Conservation (phyloP, 1,140 invertebrate species). For the Anthonomus grandis region DNA sequence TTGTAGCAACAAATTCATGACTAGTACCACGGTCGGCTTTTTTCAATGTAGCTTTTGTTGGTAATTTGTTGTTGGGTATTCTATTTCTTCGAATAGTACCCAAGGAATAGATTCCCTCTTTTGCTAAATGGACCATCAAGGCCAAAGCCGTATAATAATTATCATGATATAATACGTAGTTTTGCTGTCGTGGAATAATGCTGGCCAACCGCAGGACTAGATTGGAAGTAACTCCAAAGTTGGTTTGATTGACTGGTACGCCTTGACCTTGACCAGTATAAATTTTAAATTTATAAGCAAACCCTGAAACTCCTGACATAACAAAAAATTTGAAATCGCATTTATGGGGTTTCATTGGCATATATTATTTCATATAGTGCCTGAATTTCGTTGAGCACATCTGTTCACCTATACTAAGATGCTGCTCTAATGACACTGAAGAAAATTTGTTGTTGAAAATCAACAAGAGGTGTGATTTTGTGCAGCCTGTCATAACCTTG, state of each 20-base stretch:
- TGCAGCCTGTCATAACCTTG: slow-evolving; percentile 27
- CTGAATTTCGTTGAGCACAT: slow-evolving; percentile 33
- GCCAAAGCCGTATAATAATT: slow-evolving; percentile 25
- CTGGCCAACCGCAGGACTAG: background rate
- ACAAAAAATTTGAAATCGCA: no score
- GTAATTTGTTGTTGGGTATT: slow-evolving; percentile 30
- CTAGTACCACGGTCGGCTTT: background rate
- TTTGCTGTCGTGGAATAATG: background rate
- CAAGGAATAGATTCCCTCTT: slow-evolving; percentile 27
- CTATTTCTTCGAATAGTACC: slow-evolving; percentile 32
- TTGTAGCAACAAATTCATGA: slow-evolving; percentile 4
- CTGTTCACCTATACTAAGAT: slow-evolving; percentile 25
- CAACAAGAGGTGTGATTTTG: background rate
- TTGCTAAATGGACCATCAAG: slow-evolving; percentile 29
- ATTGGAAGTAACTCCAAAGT: background rate
- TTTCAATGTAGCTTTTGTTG: slow-evolving; percentile 15
- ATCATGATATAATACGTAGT: background rate
- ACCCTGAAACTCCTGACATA: no score
- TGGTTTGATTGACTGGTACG: background rate
- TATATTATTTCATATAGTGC: slow-evolving; percentile 13
- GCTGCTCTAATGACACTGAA: slow-evolving; percentile 16
- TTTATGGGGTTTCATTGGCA: background rate
- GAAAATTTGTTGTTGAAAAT: slow-evolving; percentile 9
- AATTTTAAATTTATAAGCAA: no score
- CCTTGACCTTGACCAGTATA: no score